Evolutionary conservation across 2,888 invertebrate genomes (phyloP), one percentile per base, ranked within the genome.

Genomic region (Meloe dianella): DNA sequence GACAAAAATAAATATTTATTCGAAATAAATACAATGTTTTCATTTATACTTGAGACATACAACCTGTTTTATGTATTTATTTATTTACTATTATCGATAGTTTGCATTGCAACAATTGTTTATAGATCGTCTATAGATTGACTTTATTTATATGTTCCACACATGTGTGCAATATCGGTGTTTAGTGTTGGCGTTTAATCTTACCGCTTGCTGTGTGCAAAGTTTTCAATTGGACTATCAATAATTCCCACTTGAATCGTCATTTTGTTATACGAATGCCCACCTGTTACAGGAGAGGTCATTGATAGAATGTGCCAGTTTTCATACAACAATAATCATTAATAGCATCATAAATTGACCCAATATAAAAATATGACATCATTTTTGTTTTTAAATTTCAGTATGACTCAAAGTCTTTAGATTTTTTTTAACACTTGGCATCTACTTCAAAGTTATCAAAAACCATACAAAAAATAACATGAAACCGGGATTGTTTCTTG

Each of bases 221-320:
- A n/a, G n/a, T n/a, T n/a, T n/a, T n/a, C n/a, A n/a, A n/a, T n/a
- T n/a, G n/a, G n/a, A n/a, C n/a, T n/a, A n/a, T n/a, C n/a, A n/a
- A n/a, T n/a, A n/a, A n/a, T n/a, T n/a, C n/a, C n/a, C n/a, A n/a
- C n/a, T n/a, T n/a, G n/a, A n/a, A n/a, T n/a, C 1, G 9, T 20
- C 20, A n/a, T 51, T 24, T 51, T 51, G 22, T 51, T 51, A 51
- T 22, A 22, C 5, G 12, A 51, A 22, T 51, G 51, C 22, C 51
- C 51, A 51, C 51, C 51, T 51, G 51, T 14, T 24, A 12, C 22
- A 5, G 3, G 22, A 10, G 51, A 51, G 51, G 51, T 51, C 51
- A 51, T 24, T 51, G 51, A 12, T 24, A 51, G 47, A 47, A 20
- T 51, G 51, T 51, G 22, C 51, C 12, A 51, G 51, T 41, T 51